Percentiles rank a stretch among this genome's conserved stretches.
Evolutionary conservation across 2,113 vertebrate species (phyloP).

Genomic region (Paramisgurnus dabryanus): DNA sequence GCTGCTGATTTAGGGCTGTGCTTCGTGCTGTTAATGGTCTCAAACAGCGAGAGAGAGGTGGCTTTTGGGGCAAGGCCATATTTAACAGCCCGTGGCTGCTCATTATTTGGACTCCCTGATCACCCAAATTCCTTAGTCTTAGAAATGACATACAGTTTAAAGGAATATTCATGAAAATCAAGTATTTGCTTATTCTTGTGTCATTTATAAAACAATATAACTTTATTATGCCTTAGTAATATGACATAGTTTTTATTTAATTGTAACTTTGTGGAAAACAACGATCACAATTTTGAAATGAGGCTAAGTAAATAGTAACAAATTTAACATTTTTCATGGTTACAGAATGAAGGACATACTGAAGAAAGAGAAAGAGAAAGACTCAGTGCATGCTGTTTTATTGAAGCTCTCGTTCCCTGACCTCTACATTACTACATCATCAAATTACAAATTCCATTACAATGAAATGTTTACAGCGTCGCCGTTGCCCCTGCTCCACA

Average conservation of each 20-base stretch:
- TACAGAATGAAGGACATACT: neutral
- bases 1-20: slow-evolving; percentile 52
- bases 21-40: slow-evolving; percentile 51
- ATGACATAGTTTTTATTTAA: too few relatives aligned
- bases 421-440: slow-evolving; percentile 54
- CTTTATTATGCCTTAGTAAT: slow-evolving; percentile 1
- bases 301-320: too few relatives aligned
- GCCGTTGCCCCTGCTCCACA: neutral
- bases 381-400: slow-evolving; percentile 48
- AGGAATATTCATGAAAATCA: neutral
- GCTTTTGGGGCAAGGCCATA: slow-evolving; percentile 45
- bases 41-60: slow-evolving; percentile 52
- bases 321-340: too few relatives aligned
- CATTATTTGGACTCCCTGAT: slow-evolving; percentile 53
- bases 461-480: slow-evolving; percentile 57
- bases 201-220: neutral
- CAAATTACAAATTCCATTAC: slow-evolving; percentile 59
- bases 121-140: slow-evolving; percentile 34
- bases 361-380: slow-evolving; percentile 4
- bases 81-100: slow-evolving; percentile 51
- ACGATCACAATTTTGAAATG: too few relatives aligned
- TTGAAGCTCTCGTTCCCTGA: slow-evolving; percentile 51
- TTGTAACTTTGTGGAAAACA: too few relatives aligned
- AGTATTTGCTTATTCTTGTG: neutral
- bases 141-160: neutral